Conservation (phyloP, 1,140 invertebrate genomes). For the Sycobia sp. region DNA sequence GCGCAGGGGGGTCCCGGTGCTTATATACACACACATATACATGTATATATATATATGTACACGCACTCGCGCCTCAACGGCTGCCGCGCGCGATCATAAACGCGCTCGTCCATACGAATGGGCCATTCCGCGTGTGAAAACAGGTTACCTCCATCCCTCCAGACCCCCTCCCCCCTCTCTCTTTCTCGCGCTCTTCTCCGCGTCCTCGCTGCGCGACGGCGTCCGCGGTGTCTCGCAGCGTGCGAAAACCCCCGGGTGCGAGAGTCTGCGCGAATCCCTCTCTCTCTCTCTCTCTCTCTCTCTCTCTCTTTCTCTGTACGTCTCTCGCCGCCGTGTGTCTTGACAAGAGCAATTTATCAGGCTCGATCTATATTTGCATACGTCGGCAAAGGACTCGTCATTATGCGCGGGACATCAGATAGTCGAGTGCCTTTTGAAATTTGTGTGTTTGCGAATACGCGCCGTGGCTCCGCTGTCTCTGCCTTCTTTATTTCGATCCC, state of each 20-base stretch:
- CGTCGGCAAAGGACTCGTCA: constrained; percentile 59
- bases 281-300: no score
- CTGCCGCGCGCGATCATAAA: constrained; percentile 11
- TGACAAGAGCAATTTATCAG: constrained; percentile 64
- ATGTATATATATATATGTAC: no score
- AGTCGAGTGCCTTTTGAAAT: constrained; percentile 62
- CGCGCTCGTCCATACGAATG: not conserved
- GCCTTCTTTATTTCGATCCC: constrained; percentile 9
- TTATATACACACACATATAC: no score
- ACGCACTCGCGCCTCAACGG: not conserved
- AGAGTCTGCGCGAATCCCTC: no score
- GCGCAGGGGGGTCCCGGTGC: no score
- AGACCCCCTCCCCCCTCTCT: not conserved
- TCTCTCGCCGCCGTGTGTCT: constrained; percentile 49
- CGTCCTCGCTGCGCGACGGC: not conserved
- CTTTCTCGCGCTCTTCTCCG: not conserved
- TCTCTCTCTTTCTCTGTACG: no score
- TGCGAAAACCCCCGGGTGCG: no score
- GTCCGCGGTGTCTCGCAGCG: no score
- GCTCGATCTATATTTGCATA: constrained; percentile 64
- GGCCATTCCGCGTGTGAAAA: constrained; percentile 11
- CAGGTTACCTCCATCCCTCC: not conserved
- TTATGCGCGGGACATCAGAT: constrained; percentile 58
- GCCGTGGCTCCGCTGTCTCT: constrained; percentile 35
- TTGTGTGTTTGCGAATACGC: constrained; percentile 62